Base-by-base conservation (phyloP, 2,888 invertebrate species). In the Lochmaea capreae region DNA sequence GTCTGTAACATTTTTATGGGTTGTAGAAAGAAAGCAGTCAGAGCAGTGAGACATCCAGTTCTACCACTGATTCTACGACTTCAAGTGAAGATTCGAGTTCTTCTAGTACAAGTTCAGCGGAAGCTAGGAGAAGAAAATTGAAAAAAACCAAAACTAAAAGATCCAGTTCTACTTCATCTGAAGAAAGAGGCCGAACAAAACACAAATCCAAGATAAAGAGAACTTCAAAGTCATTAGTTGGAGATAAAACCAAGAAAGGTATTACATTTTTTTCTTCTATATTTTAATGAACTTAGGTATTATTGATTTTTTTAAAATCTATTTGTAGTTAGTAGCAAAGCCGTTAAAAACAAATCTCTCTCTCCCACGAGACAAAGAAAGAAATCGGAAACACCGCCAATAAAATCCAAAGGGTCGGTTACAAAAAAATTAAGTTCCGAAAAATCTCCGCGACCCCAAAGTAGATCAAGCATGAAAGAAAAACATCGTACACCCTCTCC, bases 61-160 rank as follows among this genome's bases (percentile, higher is more conserved):
- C 88, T 71, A 91, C 92, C 1, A 90, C 91, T 79, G 91, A 90
- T 52, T 91, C 92, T 62, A 91, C 91, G 71, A 91, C 91, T 62
- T 91, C 90, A 71, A 92, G 92, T 79, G 92, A 92, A 80, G 92
- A 92, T 74, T 91, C 91, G 26, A 90, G 91, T 78, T 91, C 92
- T 4, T 91, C 92, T 78, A 83, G 83, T 76, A 81, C 82, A 54
- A 89, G 89, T 0, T 88, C 89, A 39, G 86, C 87, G 11, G 87
- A 87, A 73, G 84, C 85, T 3, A 83, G 85, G 61, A 82, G 86
- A 67, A 79, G 77, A 67, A 86, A 87, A 80, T 77, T 78, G 22
- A 86, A 87, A 78, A 87, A 87, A 71, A 75, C 78, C 9, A 87
- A 86, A 78, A 61, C 79, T 11, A 86, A 87, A 78, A 81, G 86